These are phyloP conservation scores for Hoplostethus mediterraneus DNA, from an alignment of 2,797 vertebrate genomes.

Conservation along the genomic window DNA sequence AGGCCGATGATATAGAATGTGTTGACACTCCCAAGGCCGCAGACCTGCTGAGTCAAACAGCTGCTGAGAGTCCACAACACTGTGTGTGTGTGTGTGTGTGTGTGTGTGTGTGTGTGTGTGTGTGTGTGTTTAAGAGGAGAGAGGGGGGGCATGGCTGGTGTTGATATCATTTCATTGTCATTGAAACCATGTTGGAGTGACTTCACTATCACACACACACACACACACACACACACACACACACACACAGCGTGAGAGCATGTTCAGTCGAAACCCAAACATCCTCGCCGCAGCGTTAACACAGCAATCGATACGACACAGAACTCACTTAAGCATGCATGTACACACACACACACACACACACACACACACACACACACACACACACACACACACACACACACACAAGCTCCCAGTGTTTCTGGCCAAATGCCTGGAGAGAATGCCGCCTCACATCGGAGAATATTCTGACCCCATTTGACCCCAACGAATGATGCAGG, in stretches of 20 bases:
- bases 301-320: slow-evolving; percentile 54
- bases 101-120: slow-evolving; percentile 24
- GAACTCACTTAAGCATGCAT: slow-evolving; percentile 39
- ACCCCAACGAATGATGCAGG: no score
- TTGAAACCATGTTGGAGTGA: background rate
- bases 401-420: background rate
- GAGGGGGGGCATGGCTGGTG: background rate
- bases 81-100: slow-evolving; percentile 5
- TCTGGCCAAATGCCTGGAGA: slow-evolving; percentile 16
- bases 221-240: slow-evolving; percentile 6
- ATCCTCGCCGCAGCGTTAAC: slow-evolving; percentile 34
- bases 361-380: slow-evolving; percentile 25
- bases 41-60: slow-evolving; percentile 59
- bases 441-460: slow-evolving; percentile 1
- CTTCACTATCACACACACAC: no score
- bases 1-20: slow-evolving; percentile 31
- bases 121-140: background rate
- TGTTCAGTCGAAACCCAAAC: slow-evolving; percentile 35
- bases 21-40: slow-evolving; percentile 47
- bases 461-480: background rate
- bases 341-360: slow-evolving; percentile 29
- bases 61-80: slow-evolving; percentile 47
- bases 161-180: background rate
- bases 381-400: slow-evolving; percentile 1
- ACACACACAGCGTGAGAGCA: slow-evolving; percentile 13